These are phyloP conservation scores for Eledone cirrhosa DNA, from an alignment of 2,888 invertebrate genomes.

Conservation along the genomic window DNA sequence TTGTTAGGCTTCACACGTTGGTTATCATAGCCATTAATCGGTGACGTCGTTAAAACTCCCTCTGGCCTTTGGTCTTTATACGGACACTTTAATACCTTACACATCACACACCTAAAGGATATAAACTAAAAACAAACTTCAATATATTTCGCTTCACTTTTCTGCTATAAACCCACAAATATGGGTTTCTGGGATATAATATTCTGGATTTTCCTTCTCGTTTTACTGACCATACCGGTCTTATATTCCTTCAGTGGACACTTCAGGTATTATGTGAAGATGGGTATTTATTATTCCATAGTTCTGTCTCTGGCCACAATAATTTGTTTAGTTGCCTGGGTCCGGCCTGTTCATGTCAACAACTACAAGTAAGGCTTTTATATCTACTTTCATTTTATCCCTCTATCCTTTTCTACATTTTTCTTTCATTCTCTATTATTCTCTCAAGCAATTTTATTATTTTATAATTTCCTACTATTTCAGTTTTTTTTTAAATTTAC, in stretches of 20 bases:
- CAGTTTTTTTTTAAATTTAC: no score
- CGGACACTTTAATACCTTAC: no score
- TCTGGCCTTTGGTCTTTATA: no score
- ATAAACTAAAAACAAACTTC: no score
- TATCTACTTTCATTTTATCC: not conserved
- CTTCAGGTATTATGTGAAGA: conserved; percentile 56
- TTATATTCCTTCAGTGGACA: conserved; percentile 51
- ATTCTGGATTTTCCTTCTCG: conserved; percentile 20
- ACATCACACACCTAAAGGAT: no score
- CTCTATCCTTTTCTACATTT: not conserved
- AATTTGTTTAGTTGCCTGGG: conserved; percentile 39
- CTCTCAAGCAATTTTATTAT: no score
- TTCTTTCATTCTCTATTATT: no score
- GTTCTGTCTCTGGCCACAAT: conserved; percentile 40
- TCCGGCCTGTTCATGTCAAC: conserved; percentile 37
- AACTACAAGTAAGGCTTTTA: conserved; percentile 23
- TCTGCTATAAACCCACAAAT: not conserved
- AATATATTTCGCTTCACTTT: no score
- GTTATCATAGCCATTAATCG: no score
- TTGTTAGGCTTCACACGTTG: not conserved
- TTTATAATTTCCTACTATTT: no score
- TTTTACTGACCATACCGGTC: conserved; percentile 41
- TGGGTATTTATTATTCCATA: conserved; percentile 46
- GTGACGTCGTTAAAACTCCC: no score
- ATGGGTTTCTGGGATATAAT: not conserved